Evolutionary conservation across 1,140 invertebrate species (phyloP).

Genomic region (Drosophila navojoa): DNA sequence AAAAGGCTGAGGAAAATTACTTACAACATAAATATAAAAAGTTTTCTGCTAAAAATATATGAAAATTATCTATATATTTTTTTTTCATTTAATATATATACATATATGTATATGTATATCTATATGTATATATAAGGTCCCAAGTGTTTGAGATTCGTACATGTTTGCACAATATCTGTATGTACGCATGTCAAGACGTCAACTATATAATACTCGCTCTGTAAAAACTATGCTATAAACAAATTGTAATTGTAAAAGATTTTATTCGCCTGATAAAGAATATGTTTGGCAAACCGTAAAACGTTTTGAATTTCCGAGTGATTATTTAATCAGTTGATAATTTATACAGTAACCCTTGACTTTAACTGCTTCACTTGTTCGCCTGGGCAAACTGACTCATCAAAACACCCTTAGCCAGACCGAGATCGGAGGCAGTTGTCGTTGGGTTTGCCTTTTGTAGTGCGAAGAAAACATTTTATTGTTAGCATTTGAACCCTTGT

Average conservation of each 20-base stretch:
- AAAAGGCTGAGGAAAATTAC: conserved; percentile 9
- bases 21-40: neutral
- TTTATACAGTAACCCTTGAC: conserved; percentile 13
- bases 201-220: neutral
- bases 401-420: conserved; percentile 1
- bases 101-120: too few relatives aligned
- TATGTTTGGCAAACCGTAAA: neutral
- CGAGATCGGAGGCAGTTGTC: neutral
- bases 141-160: too few relatives aligned
- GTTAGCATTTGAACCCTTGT: conserved; percentile 14
- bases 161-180: neutral
- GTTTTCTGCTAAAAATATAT: too few relatives aligned
- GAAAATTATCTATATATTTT: too few relatives aligned
- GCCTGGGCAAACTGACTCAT: neutral
- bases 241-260: neutral
- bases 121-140: too few relatives aligned
- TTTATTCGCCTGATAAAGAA: conserved; percentile 2
- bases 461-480: conserved; percentile 1
- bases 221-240: neutral
- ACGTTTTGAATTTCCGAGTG: neutral
- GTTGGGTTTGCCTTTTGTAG: neutral
- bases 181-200: neutral
- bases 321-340: conserved; percentile 3
- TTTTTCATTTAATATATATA: too few relatives aligned
- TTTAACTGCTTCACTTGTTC: conserved; percentile 11